phyloP scores from a whole-genome alignment of 2,888 invertebrate genomes.

The Apomyelois bistriatella region DNA sequence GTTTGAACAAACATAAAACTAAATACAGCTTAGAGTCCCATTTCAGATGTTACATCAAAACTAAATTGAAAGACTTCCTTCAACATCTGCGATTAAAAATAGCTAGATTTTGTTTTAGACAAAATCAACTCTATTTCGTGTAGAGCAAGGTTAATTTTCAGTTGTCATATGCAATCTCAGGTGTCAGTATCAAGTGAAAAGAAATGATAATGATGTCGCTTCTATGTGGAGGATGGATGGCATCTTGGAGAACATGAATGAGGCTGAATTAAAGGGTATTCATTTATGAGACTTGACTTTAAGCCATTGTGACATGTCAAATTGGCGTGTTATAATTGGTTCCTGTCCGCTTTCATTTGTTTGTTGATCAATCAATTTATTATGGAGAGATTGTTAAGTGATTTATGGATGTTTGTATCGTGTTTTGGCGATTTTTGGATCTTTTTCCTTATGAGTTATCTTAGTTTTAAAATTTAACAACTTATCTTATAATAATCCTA shows the following conservation, averaged over 20 bases:
- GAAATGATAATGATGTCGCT: slow-evolving; percentile 51
- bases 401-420: neutral
- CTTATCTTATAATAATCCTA: no score
- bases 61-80: neutral
- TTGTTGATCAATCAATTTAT: neutral
- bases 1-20: neutral
- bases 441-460: no score
- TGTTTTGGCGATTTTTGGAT: neutral
- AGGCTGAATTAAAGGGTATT: slow-evolving; percentile 36
- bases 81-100: slow-evolving; percentile 1
- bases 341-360: neutral
- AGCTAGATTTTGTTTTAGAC: neutral
- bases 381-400: neutral
- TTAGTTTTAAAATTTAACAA: no score
- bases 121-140: neutral
- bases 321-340: slow-evolving; percentile 3
- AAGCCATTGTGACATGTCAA: neutral
- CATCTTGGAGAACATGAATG: slow-evolving; percentile 36
- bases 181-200: slow-evolving; percentile 41
- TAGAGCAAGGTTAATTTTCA: neutral
- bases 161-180: slow-evolving; percentile 32
- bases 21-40: neutral
- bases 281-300: slow-evolving; percentile 32
- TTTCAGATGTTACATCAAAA: neutral
- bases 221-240: slow-evolving; percentile 36